Evolutionary conservation across 2,113 vertebrate genomes (phyloP).

Genomic region (Eidolon helvum): DNA sequence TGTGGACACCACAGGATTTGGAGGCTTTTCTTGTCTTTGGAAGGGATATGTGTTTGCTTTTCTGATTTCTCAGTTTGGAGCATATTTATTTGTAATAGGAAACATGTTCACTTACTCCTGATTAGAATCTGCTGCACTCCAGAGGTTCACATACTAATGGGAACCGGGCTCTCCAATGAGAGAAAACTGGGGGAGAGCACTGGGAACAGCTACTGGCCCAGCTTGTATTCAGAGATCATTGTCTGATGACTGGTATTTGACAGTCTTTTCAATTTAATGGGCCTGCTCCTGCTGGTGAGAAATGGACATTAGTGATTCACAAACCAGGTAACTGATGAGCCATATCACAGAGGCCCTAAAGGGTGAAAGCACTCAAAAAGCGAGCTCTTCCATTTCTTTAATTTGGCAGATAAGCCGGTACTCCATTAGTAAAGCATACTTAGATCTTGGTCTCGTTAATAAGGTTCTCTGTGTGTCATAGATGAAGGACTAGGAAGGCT

Average conservation of each 20-base stretch:
- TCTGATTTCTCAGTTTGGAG: background rate
- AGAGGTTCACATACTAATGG: background rate
- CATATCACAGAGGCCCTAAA: background rate
- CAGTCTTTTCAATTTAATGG: background rate
- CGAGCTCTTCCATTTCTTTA: background rate
- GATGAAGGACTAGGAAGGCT: background rate
- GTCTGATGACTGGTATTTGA: background rate
- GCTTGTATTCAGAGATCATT: background rate
- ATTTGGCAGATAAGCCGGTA: background rate
- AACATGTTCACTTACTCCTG: background rate
- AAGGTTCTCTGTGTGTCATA: background rate
- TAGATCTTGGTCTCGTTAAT: background rate
- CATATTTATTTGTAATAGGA: background rate
- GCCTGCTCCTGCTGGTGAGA: background rate
- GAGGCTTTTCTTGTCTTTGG: background rate
- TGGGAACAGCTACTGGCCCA: background rate
- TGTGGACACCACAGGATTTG: background rate
- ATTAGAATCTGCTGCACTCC: background rate
- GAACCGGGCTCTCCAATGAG: background rate
- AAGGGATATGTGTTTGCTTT: slow-evolving; percentile 8
- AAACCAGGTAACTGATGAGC: background rate
- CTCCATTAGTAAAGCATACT: background rate
- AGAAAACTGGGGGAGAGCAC: background rate
- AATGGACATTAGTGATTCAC: background rate
- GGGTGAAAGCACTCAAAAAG: background rate